Conservation (phyloP, 2,888 invertebrate genomes). For the Orchesella flavescens region DNA sequence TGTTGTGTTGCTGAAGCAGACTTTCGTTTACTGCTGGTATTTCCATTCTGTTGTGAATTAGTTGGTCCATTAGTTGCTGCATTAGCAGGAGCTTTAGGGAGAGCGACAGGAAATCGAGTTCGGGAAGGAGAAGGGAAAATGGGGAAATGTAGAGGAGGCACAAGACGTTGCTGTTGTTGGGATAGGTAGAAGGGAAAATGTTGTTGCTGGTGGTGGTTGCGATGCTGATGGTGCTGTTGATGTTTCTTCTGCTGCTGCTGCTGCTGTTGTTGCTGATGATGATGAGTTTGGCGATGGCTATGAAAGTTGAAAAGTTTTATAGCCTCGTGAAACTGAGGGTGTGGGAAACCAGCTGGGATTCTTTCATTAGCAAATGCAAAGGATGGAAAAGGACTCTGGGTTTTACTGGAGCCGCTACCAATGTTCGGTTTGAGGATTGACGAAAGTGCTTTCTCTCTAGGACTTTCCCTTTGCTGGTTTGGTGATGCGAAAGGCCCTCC, state of each 20-base stretch:
- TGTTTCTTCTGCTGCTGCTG: not conserved
- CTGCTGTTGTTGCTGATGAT: constrained; percentile 11
- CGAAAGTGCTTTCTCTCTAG: constrained; percentile 32
- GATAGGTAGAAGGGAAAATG: constrained; percentile 16
- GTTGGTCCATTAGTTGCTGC: not conserved
- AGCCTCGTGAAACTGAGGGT: constrained; percentile 48
- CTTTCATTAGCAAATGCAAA: constrained; percentile 29
- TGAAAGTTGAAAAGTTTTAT: constrained; percentile 56
- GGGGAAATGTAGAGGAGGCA: constrained; percentile 16
- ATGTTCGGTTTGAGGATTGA: not conserved
- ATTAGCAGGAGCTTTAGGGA: not conserved
- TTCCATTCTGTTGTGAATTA: constrained; percentile 2
- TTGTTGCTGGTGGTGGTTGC: constrained; percentile 22
- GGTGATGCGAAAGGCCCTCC: constrained; percentile 13
- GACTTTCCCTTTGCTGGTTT: constrained; percentile 20
- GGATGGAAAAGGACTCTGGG: not conserved
- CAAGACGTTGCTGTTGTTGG: constrained; percentile 11
- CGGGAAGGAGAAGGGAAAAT: constrained; percentile 21
- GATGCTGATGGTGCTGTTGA: not conserved
- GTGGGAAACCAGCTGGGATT: constrained; percentile 27
- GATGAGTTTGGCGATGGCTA: constrained; percentile 22
- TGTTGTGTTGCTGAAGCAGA: not conserved
- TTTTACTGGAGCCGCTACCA: not conserved
- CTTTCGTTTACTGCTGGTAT: not conserved
- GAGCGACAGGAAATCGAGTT: constrained; percentile 18